Evolutionary conservation across 2,797 vertebrate genomes (phyloP), one percentile per base, ranked within the genome.

Genomic region (Pipistrellus pipistrellus): DNA sequence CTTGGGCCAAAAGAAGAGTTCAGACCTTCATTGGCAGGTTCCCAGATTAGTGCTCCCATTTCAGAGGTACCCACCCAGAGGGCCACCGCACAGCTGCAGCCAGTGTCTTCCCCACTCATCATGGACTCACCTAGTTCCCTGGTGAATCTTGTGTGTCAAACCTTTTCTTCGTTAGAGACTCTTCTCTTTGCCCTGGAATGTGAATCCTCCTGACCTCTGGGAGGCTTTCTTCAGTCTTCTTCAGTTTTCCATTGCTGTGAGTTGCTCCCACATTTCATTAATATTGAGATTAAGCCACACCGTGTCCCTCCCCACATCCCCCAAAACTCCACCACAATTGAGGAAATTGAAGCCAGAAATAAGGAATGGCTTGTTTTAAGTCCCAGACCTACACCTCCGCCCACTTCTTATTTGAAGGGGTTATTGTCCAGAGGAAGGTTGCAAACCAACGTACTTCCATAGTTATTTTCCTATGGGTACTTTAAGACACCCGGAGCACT

Each of bases 271-370:
- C 55, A 25, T 62, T 41, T 76, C 62, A 4, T 30, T 85, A 75
- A 48, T 25, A 38, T 8, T 88, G 44, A 69, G 0, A 15, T 57
- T 4, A 84, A 86, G 20, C 71, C 25, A 12, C 11, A 11, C 21
- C 1, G 0, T 38, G 10, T 21, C 51, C 20, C 4, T 84, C 18
- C 57, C 8, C 32, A 14, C 11, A 10, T 5, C 8, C 3, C 27
- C 27, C 12, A 0, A 20, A 3, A 9, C 30, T 14, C 38, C 59
- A 66, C 1, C 0, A 2, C 38, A 12, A 4, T 15, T 77, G 57
- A 89, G 30, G 30, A 92, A 81, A 85, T 35, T 32, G 53, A 95
- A 66, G 21, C n/a, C 62, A 73, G 38, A 86, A 78, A 82, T 3
- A 59, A 38, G 9, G 85, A 92, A 55, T 46, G 12, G 32, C 30